phyloP scores from a whole-genome alignment of 2,113 vertebrate species.

The Ophthalmolycus amberensis region DNA sequence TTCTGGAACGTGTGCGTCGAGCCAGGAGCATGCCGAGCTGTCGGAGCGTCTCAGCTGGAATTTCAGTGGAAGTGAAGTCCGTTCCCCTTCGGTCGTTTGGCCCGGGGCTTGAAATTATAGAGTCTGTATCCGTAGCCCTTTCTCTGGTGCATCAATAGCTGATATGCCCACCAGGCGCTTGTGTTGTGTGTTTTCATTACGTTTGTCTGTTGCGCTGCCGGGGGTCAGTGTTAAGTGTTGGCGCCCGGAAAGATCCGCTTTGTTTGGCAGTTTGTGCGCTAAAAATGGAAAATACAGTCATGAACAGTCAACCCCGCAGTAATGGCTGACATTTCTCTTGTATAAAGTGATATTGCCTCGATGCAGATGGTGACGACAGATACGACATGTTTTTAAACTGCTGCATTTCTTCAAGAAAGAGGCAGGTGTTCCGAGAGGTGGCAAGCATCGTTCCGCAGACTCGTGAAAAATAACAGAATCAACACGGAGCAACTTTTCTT shows the following conservation, averaged over 20 bases:
- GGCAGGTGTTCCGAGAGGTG: neutral
- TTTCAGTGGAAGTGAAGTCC: conserved; percentile 72
- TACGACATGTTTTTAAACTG: conserved; percentile 18
- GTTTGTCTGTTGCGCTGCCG: conserved; percentile 43
- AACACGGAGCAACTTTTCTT: no score
- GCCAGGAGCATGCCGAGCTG: conserved; percentile 59
- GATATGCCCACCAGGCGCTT: conserved; percentile 31
- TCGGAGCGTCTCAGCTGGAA: conserved; percentile 69
- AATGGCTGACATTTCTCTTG: conserved; percentile 33
- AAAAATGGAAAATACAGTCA: neutral
- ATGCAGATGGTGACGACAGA: conserved; percentile 18
- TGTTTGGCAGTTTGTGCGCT: neutral
- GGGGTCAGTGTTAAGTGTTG: conserved; percentile 54
- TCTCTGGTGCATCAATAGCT: conserved; percentile 53
- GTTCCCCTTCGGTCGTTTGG: conserved; percentile 73
- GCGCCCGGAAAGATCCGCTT: conserved; percentile 28
- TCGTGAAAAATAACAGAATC: neutral
- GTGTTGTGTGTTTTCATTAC: conserved; percentile 63
- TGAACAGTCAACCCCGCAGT: conserved; percentile 17
- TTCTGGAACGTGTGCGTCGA: conserved; percentile 54
- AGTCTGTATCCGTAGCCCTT: conserved; percentile 59
- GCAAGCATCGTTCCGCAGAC: neutral
- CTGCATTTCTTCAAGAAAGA: conserved; percentile 4
- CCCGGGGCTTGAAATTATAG: conserved; percentile 69
- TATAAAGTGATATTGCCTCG: neutral